Conservation (phyloP, 2,888 invertebrate genomes). For the Oscheius sp. region DNA sequence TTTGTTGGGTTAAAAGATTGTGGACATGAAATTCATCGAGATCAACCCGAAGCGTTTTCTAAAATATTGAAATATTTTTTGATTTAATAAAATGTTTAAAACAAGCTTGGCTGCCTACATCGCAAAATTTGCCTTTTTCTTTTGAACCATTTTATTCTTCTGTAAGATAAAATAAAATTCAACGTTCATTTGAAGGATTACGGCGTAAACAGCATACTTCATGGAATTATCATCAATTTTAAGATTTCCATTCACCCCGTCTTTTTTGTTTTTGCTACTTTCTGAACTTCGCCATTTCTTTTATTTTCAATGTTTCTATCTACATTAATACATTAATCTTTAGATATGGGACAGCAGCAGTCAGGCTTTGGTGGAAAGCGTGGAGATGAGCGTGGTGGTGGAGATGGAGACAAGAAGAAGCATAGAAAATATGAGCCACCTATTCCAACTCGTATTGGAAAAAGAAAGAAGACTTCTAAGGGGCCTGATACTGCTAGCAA, state of each 20-base stretch:
- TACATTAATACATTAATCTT: background rate
- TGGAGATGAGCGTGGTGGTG: slow-evolving; percentile 61
- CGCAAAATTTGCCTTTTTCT: background rate
- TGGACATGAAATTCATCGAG: background rate
- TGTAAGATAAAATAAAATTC: too few species aligned
- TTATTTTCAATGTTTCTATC: background rate
- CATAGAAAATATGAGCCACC: slow-evolving; percentile 99
- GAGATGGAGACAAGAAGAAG: slow-evolving; percentile 80
- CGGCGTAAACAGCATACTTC: background rate
- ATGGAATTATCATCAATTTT: background rate
- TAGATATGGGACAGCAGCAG: slow-evolving; percentile 65
- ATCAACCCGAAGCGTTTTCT: too few species aligned
- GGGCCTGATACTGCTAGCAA: slow-evolving; percentile 98
- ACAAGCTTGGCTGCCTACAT: background rate
- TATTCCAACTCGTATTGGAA: slow-evolving; percentile 97
- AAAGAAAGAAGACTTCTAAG: slow-evolving; percentile 81
- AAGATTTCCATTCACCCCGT: background rate
- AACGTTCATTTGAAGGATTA: too few species aligned
- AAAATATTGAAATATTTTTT: too few species aligned
- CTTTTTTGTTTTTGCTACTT: background rate
- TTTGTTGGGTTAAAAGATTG: too few species aligned
- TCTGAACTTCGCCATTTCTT: background rate
- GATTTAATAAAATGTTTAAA: too few species aligned
- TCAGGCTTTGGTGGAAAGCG: slow-evolving; percentile 55
- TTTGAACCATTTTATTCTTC: background rate